Conservation (phyloP, 2,888 invertebrate genomes). For the Caenorhabditis imperialis region DNA sequence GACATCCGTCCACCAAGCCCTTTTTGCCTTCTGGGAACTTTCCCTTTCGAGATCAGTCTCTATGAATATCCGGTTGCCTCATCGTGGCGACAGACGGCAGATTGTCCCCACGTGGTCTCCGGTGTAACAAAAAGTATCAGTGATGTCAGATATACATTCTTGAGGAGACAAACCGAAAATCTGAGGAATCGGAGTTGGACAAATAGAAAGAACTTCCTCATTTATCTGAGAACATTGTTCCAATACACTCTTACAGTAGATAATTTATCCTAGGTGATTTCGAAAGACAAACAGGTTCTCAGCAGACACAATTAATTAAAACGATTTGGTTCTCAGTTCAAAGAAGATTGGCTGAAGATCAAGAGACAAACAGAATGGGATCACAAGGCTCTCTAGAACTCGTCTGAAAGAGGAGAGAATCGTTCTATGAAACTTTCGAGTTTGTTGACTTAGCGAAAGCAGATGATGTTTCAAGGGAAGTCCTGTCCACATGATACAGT, state of each 20-base stretch:
- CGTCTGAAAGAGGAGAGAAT: background rate
- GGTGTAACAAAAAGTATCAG: slow-evolving; percentile 7
- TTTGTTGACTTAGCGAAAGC: slow-evolving; percentile 24
- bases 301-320: too few relatives aligned
- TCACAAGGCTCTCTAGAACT: too few relatives aligned
- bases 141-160: background rate
- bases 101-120: slow-evolving; percentile 20
- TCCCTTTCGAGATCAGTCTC: slow-evolving; percentile 14
- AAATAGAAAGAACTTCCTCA: too few relatives aligned
- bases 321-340: too few relatives aligned
- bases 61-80: slow-evolving; percentile 12
- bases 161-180: background rate
- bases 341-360: background rate
- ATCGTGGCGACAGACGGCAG: background rate
- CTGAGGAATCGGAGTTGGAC: too few relatives aligned
- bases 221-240: too few relatives aligned
- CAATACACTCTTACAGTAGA: too few relatives aligned
- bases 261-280: too few relatives aligned
- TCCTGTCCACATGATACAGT: slow-evolving; percentile 6
- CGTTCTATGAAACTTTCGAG: slow-evolving; percentile 39
- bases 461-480: slow-evolving; percentile 13
- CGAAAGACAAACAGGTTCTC: too few relatives aligned
- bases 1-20: slow-evolving; percentile 4
- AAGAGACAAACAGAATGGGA: slow-evolving; percentile 6
- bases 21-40: slow-evolving; percentile 9